These are phyloP conservation scores for Condylura cristata DNA, from an alignment of 2,113 vertebrate genomes.

Conservation along the genomic window DNA sequence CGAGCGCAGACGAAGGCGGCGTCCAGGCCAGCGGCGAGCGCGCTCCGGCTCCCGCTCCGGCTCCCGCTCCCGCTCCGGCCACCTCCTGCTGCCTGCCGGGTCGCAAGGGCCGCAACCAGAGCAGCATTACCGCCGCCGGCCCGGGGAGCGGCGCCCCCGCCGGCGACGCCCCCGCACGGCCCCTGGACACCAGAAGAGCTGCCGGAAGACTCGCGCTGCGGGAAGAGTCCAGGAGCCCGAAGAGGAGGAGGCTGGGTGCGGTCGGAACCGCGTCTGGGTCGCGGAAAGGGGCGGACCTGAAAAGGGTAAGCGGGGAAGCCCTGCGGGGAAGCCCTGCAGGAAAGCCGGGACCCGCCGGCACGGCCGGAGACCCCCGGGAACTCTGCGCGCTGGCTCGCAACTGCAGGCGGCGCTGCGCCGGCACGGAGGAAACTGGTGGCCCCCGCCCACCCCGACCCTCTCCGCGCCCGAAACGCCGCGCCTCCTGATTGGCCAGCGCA, in stretches of 20 bases:
- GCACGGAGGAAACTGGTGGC: not conserved
- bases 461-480: constrained; percentile 3
- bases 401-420: constrained; percentile 46
- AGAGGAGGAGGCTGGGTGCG: not conserved
- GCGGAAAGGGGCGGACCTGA: not conserved
- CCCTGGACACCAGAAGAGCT: not conserved
- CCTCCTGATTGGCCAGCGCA: constrained; percentile 62
- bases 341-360: not conserved
- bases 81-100: constrained; percentile 24
- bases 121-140: constrained; percentile 59
- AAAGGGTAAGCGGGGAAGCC: not conserved
- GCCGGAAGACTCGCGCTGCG: not conserved
- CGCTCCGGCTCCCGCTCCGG: constrained; percentile 13
- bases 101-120: constrained; percentile 35
- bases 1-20: constrained; percentile 56
- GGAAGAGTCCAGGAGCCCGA: not conserved
- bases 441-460: not conserved
- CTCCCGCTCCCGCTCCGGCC: constrained; percentile 15
- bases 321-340: not conserved
- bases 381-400: not conserved
- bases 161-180: constrained; percentile 61
- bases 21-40: constrained; percentile 43
- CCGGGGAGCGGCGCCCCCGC: constrained; percentile 5
- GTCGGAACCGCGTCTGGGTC: not conserved
- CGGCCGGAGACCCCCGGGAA: not conserved